phyloP scores from a whole-genome alignment of 2,797 vertebrate genomes.

The Manis crassicaudata region DNA sequence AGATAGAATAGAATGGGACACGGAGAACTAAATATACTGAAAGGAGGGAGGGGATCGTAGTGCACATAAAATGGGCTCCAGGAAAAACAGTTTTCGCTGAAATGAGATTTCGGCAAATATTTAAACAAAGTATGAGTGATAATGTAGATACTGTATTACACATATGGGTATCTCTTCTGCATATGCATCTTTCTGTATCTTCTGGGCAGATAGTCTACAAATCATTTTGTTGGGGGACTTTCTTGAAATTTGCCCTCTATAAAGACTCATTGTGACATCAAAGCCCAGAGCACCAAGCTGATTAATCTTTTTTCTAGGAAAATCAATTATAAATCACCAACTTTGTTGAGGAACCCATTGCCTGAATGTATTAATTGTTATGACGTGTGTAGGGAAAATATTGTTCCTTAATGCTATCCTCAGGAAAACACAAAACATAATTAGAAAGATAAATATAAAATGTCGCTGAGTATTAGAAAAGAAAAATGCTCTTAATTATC shows the following conservation, averaged over 20 bases:
- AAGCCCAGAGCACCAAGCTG: background rate
- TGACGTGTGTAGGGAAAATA: background rate
- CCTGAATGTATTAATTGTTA: background rate
- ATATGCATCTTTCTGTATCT: background rate
- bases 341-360: background rate
- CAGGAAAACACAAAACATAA: background rate
- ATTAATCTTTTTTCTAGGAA: background rate
- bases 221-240: background rate
- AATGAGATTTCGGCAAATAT: background rate
- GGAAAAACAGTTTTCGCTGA: background rate
- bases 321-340: background rate
- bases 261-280: background rate
- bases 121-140: background rate
- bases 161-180: background rate
- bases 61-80: background rate
- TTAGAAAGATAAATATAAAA: slow-evolving; percentile 42
- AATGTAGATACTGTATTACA: background rate
- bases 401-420: background rate
- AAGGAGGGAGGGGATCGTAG: background rate
- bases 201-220: background rate
- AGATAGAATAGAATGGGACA: background rate
- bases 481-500: background rate
- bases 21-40: background rate
- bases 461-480: background rate
- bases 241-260: background rate